Percentiles rank a stretch among this genome's conserved stretches.
These are phyloP conservation scores for Mystacornis crossleyi DNA, from an alignment of 2,113 vertebrate genomes.

Conservation along the genomic window DNA sequence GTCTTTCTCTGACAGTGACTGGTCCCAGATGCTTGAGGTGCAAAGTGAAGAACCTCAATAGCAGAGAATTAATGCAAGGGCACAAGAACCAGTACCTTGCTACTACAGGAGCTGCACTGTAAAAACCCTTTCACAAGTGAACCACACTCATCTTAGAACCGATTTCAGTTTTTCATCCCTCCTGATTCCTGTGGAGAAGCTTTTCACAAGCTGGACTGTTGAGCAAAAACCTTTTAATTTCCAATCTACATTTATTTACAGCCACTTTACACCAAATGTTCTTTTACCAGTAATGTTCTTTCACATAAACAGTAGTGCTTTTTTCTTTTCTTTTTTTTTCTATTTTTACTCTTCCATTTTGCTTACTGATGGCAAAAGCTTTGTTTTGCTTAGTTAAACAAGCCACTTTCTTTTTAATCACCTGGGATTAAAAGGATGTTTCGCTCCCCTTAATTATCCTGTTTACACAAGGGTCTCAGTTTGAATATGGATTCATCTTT, in stretches of 20 bases:
- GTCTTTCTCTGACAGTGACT: not conserved
- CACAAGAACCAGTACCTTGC: not conserved
- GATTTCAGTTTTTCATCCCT: not conserved
- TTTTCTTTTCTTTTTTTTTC: not conserved
- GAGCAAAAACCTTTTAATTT: not conserved
- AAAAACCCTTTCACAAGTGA: not conserved
- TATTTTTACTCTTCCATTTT: not conserved
- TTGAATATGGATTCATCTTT: not conserved
- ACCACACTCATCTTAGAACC: not conserved
- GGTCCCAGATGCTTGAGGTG: not conserved
- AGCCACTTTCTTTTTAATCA: not conserved
- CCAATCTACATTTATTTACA: not conserved
- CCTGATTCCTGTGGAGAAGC: not conserved
- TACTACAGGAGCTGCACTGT: not conserved
- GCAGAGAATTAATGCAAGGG: not conserved
- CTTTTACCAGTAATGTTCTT: not conserved
- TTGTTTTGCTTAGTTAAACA: not conserved
- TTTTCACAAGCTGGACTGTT: not conserved
- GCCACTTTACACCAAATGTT: not conserved
- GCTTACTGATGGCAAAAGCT: not conserved
- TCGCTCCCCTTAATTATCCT: not conserved
- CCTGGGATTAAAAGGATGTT: not conserved
- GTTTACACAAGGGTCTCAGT: not conserved
- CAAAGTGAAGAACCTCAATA: not conserved
- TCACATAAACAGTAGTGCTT: not conserved